Percentiles rank a stretch among this genome's conserved stretches.
phyloP scores from a whole-genome alignment of 2,888 invertebrate species.

The Nomada flava region DNA sequence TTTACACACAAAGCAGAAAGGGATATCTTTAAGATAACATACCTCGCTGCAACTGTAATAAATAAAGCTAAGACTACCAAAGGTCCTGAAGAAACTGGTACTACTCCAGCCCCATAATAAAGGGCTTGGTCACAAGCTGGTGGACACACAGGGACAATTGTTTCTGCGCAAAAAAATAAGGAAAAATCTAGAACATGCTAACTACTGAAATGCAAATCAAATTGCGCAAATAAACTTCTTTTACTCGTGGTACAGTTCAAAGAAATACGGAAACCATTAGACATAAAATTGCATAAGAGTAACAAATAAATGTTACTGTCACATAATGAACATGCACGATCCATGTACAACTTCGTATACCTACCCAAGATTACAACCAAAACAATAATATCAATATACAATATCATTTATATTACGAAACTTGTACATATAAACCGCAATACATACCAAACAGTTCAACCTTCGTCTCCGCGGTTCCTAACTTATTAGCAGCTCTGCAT shows the following conservation, averaged over 20 bases:
- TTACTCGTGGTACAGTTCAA: not conserved
- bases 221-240: not conserved
- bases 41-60: constrained; percentile 84
- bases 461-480: constrained; percentile 91
- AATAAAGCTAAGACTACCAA: constrained; percentile 85
- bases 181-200: constrained; percentile 81
- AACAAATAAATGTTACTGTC: constrained; percentile 12
- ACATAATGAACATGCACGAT: constrained; percentile 37
- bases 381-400: not conserved
- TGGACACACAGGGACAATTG: constrained; percentile 96
- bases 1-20: not conserved
- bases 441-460: constrained; percentile 93
- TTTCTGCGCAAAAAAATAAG: constrained; percentile 88
- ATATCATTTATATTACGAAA: constrained; percentile 10
- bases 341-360: constrained; percentile 9
- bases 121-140: constrained; percentile 93
- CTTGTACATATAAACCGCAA: too few species aligned
- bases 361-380: constrained; percentile 7
- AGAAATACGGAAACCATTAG: not conserved
- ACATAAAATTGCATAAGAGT: not conserved
- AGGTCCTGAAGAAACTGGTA: constrained; percentile 84
- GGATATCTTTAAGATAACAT: constrained; percentile 64
- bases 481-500: constrained; percentile 95
- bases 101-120: constrained; percentile 86
- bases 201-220: constrained; percentile 41